Conservation (phyloP, 2,888 invertebrate genomes). For the Chorisops tibialis region DNA sequence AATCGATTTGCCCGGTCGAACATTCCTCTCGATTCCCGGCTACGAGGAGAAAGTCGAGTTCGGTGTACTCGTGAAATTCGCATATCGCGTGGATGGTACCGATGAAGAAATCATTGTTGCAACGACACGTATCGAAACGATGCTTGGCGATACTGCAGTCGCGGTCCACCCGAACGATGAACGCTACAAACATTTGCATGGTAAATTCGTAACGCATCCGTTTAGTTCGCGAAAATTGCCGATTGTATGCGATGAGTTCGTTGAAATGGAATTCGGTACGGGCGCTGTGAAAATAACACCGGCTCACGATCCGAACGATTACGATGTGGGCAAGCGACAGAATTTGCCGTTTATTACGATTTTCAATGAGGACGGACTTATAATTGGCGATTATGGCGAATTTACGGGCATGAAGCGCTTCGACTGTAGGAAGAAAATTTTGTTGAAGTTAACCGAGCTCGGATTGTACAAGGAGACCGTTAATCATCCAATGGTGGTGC, state of each 20-base stretch:
- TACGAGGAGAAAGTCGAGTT: slow-evolving; percentile 71
- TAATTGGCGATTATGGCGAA: slow-evolving; percentile 74
- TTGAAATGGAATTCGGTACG: slow-evolving; percentile 93
- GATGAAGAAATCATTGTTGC: slow-evolving; percentile 87
- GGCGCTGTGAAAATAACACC: slow-evolving; percentile 99
- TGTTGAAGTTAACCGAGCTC: slow-evolving; percentile 69
- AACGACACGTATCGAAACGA: slow-evolving; percentile 97
- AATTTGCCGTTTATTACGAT: slow-evolving; percentile 82
- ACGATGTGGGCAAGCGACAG: slow-evolving; percentile 89
- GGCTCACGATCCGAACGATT: slow-evolving; percentile 96
- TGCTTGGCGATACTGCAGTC: slow-evolving; percentile 95
- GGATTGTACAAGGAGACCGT: slow-evolving; percentile 74
- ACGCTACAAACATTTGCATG: slow-evolving; percentile 79
- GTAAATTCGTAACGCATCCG: slow-evolving; percentile 82
- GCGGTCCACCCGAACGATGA: slow-evolving; percentile 94
- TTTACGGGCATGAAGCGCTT: slow-evolving; percentile 88
- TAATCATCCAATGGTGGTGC: slow-evolving; percentile 95
- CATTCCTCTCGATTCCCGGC: slow-evolving; percentile 84
- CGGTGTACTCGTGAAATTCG: slow-evolving; percentile 88
- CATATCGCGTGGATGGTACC: slow-evolving; percentile 71
- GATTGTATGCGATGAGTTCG: slow-evolving; percentile 88
- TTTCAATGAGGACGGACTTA: slow-evolving; percentile 85
- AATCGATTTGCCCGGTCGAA: slow-evolving; percentile 79
- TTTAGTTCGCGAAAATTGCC: slow-evolving; percentile 80
- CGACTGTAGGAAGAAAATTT: slow-evolving; percentile 77